Base-by-base conservation (phyloP, 2,888 invertebrate species). In the Antheraea yamamai region DNA sequence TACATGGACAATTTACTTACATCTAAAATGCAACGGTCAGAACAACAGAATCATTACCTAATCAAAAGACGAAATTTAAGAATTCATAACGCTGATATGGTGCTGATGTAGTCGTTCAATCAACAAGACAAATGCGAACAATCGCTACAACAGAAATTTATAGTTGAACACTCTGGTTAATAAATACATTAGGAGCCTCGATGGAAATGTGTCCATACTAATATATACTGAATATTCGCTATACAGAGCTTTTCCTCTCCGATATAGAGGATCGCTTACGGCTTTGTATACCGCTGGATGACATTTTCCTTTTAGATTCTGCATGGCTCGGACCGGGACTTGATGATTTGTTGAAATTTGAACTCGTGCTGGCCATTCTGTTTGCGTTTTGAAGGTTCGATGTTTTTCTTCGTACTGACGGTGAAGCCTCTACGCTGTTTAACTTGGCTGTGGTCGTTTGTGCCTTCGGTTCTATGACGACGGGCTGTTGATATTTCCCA, bases 241-340 rank as follows among this genome's bases (percentile, higher is more conserved):
- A 94, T 87, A 92, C 93, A n/a, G 94, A 93, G 79, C 91, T 92
- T 77, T 95, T 95, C 73, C 95, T 82, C 72, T 95, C 95, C 6
- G 94, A 91, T 82, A 95, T 90, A 7, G 93, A 93, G 0, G 94
- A 90, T 4, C 95, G 87, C 78, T 95, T 95, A 75, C 94, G 89
- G 75, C 91, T 93, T 77, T 92, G 93, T 80, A 92, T 91, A 77
- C 91, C 92, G 6, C 95, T 95, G 39, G 95, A 95, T 0, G 95
- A 95, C 89, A 95, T 95, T 81, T 95, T 93, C 58, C 95, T 85
- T 78, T 95, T 89, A 8, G 90, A 88, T 1, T 92, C 91, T 0
- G 82, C 84, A 58, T 84, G 87, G 73, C 81, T 84, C 3, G 89
- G 87, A 0, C 83, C 90, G 0, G 91, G 88, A 72, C 85, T 91